phyloP scores from a whole-genome alignment of 2,888 invertebrate genomes.

The Silvanus unidentatus region DNA sequence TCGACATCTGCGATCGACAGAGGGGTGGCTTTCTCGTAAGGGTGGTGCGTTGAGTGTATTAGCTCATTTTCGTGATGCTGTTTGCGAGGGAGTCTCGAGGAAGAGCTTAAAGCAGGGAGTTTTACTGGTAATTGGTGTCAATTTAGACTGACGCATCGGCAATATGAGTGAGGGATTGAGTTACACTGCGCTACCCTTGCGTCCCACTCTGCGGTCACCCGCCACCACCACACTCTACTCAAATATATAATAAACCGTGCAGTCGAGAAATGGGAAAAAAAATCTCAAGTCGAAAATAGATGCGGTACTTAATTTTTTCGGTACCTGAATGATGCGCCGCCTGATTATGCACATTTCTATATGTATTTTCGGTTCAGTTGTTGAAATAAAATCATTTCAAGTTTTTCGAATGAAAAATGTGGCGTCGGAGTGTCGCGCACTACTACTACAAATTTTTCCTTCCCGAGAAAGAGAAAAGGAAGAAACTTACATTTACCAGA shows the following conservation, averaged over 20 bases:
- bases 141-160: slow-evolving; percentile 58
- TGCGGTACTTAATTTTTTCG: too few species aligned
- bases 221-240: slow-evolving; percentile 19
- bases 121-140: slow-evolving; percentile 62
- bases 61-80: slow-evolving; percentile 48
- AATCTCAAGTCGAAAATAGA: slow-evolving; percentile 4
- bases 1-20: slow-evolving; percentile 13
- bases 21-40: background rate
- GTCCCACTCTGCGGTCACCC: slow-evolving; percentile 32
- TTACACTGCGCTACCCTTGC: slow-evolving; percentile 36
- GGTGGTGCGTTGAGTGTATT: slow-evolving; percentile 38
- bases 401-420: slow-evolving; percentile 22
- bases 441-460: slow-evolving; percentile 1
- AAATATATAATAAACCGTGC: too few species aligned
- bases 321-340: background rate
- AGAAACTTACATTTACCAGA: slow-evolving; percentile 22
- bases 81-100: slow-evolving; percentile 34
- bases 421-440: slow-evolving; percentile 27
- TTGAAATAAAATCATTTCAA: slow-evolving; percentile 16
- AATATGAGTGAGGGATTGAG: slow-evolving; percentile 45
- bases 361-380: background rate
- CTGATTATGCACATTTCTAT: background rate
- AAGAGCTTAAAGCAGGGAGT: slow-evolving; percentile 45
- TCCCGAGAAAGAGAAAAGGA: background rate
- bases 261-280: background rate